Percentiles rank a stretch among this genome's conserved stretches.
Conservation (phyloP, 37 sponge, comb jelly and placozoan species). For the Diacarnus erythraeanus region DNA sequence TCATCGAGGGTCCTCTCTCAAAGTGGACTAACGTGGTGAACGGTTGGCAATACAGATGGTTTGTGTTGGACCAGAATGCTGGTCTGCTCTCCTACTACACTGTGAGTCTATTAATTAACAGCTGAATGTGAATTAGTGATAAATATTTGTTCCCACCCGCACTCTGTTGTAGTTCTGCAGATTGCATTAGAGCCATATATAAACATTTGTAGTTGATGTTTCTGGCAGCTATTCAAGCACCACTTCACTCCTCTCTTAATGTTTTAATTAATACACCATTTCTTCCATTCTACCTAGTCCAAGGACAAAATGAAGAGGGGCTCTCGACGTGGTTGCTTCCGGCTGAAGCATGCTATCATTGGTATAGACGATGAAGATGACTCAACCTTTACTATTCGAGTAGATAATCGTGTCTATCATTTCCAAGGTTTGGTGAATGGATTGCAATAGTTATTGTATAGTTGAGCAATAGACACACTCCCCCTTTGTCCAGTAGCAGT, state of each 20-base stretch:
- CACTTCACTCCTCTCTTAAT: no score
- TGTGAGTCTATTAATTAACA: no score
- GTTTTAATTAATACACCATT: no score
- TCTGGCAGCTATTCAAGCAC: no score
- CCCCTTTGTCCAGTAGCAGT: no score
- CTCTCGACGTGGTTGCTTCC: conserved; percentile 74
- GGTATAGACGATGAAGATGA: conserved; percentile 97
- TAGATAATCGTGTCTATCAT: conserved; percentile 81
- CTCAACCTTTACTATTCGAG: conserved; percentile 91
- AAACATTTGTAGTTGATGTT: no score
- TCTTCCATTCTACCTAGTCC: conserved; percentile 37
- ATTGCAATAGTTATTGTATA: no score
- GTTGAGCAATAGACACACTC: no score
- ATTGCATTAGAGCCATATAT: no score
- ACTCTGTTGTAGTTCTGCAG: no score
- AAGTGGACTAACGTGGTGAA: conserved; percentile 98
- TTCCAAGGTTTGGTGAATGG: conserved; percentile 91
- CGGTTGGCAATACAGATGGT: conserved; percentile 99
- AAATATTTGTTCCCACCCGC: no score
- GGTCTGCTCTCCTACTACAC: conserved; percentile 96
- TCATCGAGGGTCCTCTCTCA: conserved; percentile 94
- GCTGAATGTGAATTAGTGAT: no score
- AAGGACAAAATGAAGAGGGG: conserved; percentile 92
- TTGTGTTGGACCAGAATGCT: conserved; percentile 88
- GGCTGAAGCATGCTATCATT: conserved; percentile 77